Conservation (phyloP, 1,140 invertebrate genomes). For the Frieseomelitta varia region DNA sequence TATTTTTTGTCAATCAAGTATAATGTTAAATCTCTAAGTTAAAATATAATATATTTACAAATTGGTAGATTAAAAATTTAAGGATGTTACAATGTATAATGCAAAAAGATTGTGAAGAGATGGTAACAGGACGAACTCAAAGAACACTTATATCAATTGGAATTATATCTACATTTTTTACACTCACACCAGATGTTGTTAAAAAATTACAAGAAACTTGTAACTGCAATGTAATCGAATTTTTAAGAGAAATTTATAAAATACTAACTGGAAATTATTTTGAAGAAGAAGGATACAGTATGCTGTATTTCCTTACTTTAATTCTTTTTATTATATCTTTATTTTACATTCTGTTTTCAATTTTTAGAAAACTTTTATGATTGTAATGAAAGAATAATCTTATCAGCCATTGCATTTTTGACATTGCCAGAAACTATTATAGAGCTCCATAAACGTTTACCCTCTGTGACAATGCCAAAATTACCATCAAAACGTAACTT, state of each 20-base stretch:
- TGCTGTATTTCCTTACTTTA: constrained; percentile 28
- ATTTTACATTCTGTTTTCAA: constrained; percentile 29
- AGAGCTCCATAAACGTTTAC: constrained; percentile 73
- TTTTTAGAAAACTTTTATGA: constrained; percentile 72
- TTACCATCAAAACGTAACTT: constrained; percentile 73
- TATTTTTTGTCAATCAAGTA: not conserved
- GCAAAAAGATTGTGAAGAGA: constrained; percentile 70
- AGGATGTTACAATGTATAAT: constrained; percentile 70
- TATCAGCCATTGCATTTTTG: constrained; percentile 77
- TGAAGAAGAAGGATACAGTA: constrained; percentile 74
- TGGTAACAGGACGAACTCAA: constrained; percentile 66
- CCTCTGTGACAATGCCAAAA: constrained; percentile 51
- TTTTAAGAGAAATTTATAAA: constrained; percentile 75
- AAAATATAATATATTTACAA: constrained; percentile 36
- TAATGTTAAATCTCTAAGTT: not conserved
- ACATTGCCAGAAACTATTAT: constrained; percentile 73
- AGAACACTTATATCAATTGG: constrained; percentile 70
- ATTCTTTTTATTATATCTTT: not conserved
- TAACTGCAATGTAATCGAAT: constrained; percentile 67
- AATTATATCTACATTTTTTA: constrained; percentile 70
- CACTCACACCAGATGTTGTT: constrained; percentile 66
- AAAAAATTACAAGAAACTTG: constrained; percentile 60
- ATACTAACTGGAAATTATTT: constrained; percentile 74
- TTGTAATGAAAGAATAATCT: constrained; percentile 75
- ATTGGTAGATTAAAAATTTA: constrained; percentile 63